phyloP scores from a whole-genome alignment of 2,797 vertebrate species.

The Neosilurus mollespiculum region DNA sequence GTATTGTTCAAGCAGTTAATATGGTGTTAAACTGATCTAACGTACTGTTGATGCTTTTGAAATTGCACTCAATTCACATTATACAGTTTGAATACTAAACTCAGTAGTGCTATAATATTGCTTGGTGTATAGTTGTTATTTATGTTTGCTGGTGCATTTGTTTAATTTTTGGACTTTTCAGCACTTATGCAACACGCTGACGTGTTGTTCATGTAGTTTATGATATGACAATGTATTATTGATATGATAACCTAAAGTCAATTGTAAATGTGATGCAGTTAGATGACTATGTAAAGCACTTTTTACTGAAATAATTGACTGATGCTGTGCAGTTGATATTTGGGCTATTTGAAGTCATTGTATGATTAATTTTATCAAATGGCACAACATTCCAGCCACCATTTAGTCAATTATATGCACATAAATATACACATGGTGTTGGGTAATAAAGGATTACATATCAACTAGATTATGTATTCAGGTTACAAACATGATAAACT shows the following conservation, averaged over 20 bases:
- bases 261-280: slow-evolving; percentile 51
- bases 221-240: slow-evolving; percentile 47
- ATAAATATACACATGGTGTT: slow-evolving; percentile 45
- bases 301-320: slow-evolving; percentile 53
- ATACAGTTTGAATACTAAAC: slow-evolving; percentile 51
- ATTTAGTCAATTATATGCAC: slow-evolving; percentile 51
- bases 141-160: slow-evolving; percentile 49
- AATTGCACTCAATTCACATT: slow-evolving; percentile 52
- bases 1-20: slow-evolving; percentile 56
- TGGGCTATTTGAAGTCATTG: slow-evolving; percentile 51
- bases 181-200: slow-evolving; percentile 55
- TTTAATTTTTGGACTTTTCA: slow-evolving; percentile 48
- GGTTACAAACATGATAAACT: slow-evolving; percentile 28
- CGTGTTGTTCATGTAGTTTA: slow-evolving; percentile 53
- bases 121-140: slow-evolving; percentile 52
- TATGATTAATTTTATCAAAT: slow-evolving; percentile 52
- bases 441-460: slow-evolving; percentile 39
- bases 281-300: slow-evolving; percentile 57
- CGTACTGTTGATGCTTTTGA: slow-evolving; percentile 54
- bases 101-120: slow-evolving; percentile 52
- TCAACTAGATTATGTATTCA: slow-evolving; percentile 42
- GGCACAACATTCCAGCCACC: slow-evolving; percentile 59
- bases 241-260: slow-evolving; percentile 49
- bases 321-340: slow-evolving; percentile 51
- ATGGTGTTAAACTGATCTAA: slow-evolving; percentile 53